Base-by-base conservation (phyloP, 2,797 vertebrate species). In the Periophthalmus magnuspinnatus region DNA sequence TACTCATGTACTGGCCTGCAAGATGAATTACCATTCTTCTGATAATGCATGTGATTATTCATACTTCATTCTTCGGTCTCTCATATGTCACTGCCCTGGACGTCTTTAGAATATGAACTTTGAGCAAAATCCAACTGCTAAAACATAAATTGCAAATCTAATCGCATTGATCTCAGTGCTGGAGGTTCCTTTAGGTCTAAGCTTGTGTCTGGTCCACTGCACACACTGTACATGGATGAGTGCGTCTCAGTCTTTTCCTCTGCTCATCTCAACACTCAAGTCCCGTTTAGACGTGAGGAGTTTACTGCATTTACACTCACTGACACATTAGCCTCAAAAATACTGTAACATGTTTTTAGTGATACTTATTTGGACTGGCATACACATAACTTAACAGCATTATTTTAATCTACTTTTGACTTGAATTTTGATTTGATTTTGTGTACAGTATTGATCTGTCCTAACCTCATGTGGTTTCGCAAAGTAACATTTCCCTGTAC, bases 181-280 rank as follows among this genome's bases (percentile, higher is more conserved):
- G 52, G 55, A 6, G 14, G 10, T 21, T 54, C 59, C 11, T 7
- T 21, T n/a, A 38, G n/a, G 22, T 33, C 58, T 19, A 10, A 3
- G 21, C 3, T 28, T 24, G 21, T 79, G 67, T 85, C 76, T 57
- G 77, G 61, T 80, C 77, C 85, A 72, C 65, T 83, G 83, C 85
- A 56, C 76, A 24, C 3, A 61, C 52, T 77, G 75, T 66, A 65
- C 82, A 77, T 66, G 83, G 79, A 82, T 86, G 81, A 86, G 60
- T 78, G 82, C 64, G 61, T 69, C 50, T 65, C 56, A 22, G 32
- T 13, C 56, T 74, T 34, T 22, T 65, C 55, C 38, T 76, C 68
- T 77, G 11, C 54, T 16, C 59, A 60, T 3, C 70, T 11, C 33
- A 8, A 11, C 59, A 38, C 57, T 57, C 5, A 58, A 62, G 17